Base-by-base conservation (phyloP, 2,113 vertebrate species). In the Anarhynchus alexandrinus region DNA sequence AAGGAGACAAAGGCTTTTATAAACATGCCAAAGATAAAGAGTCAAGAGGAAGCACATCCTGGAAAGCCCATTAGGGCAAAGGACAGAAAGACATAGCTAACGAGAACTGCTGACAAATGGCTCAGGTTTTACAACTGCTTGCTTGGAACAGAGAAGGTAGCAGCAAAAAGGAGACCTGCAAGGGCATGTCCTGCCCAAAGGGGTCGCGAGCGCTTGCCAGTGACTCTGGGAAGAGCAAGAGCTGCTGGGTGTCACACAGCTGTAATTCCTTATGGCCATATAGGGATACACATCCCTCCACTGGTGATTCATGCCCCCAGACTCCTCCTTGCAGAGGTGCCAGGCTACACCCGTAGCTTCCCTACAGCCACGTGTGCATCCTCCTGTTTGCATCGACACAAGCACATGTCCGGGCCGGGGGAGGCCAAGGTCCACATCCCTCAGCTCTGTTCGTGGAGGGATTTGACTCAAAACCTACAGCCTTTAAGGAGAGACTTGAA, bases 281-380 rank as follows among this genome's bases (percentile, higher is more conserved):
- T n/a, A 79, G 61, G 73, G 38, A 80, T 36, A 8, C 7, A 36
- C 0, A 1, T 49, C 26, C 10, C 42, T 70, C 25, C 32, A 43
- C 25, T 22, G 73, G 62, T 0, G 1, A 66, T 38, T 70, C 40
- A 49, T 3, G 2, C 16, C 8, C 23, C 8, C 4, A 34, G 61
- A 25, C 10, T 15, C 40, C 29, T 85, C 47, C 67, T 55, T 13
- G 22, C 21, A 81, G 67, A 90, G 29, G 9, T 58, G 38, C 38
- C 51, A 58, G 38, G 51, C 52, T 57, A 74, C 11, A 65, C 13
- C 40, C 8, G 1, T 2, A 58, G 62, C 20, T 58, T 86, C 49
- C n/a, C 71, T 58, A 34, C 0, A 1, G 43, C 26, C 54, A 72
- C 0, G 0, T 0, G 0, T 18, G 10, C 61, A 40, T 61, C 38